Evolutionary conservation across 35 echinoderm and acorn worm species (phyloP).

Genomic region (Heliocidaris tuberculata): DNA sequence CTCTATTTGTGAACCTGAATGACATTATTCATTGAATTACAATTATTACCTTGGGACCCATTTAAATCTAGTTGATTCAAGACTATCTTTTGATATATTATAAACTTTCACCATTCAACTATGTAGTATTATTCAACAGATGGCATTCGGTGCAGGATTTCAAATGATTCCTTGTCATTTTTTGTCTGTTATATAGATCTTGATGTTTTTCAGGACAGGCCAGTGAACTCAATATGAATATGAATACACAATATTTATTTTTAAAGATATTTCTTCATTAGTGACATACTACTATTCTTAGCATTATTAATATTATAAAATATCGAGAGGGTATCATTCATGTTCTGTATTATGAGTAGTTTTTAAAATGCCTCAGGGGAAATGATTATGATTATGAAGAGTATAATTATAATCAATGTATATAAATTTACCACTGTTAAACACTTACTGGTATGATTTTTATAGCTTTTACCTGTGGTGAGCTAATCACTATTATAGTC

Average conservation of each 20-base stretch:
- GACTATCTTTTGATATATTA: not conserved
- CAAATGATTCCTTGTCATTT: not conserved
- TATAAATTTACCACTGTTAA: no score
- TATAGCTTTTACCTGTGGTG: no score
- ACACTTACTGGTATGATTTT: no score
- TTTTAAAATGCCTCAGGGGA: no score
- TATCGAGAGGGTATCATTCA: no score
- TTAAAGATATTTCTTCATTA: not conserved
- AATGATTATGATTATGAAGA: no score
- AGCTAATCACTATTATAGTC: no score
- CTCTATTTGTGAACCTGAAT: not conserved
- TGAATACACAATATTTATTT: not conserved
- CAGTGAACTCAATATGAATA: not conserved
- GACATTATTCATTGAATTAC: slow-evolving; percentile 18
- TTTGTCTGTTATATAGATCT: not conserved
- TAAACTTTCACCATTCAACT: not conserved
- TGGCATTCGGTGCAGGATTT: not conserved
- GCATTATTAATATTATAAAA: no score
- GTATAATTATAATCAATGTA: no score
- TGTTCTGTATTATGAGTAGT: no score
- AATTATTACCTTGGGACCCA: not conserved
- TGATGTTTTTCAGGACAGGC: not conserved
- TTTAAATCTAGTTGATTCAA: not conserved
- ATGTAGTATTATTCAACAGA: not conserved
- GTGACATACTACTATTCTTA: no score